Conservation (phyloP, 2,113 vertebrate species). For the Dromas ardeola region DNA sequence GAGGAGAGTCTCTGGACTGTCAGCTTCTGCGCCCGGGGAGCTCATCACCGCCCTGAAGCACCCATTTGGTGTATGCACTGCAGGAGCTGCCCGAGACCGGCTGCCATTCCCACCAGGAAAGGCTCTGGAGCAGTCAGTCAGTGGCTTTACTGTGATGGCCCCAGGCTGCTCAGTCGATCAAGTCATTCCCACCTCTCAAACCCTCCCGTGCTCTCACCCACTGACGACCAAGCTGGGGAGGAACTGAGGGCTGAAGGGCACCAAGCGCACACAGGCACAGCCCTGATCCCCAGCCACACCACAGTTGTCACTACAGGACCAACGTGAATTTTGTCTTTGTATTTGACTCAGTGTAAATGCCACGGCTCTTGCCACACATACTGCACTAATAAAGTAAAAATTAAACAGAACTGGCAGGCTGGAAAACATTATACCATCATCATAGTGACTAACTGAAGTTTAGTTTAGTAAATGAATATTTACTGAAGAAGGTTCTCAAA, state of each 20-base stretch:
- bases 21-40: background rate
- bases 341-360: background rate
- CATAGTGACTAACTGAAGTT: background rate
- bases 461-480: background rate
- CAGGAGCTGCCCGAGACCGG: background rate
- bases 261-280: accelerated
- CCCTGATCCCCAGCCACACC: background rate
- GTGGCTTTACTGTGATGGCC: background rate
- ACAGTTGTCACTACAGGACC: accelerated
- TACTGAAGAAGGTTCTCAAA: background rate
- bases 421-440: background rate
- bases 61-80: accelerated
- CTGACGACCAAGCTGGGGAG: background rate
- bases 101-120: background rate
- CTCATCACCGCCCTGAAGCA: accelerated
- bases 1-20: background rate
- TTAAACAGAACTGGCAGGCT: background rate
- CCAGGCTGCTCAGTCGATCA: background rate
- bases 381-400: background rate
- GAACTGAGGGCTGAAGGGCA: too few relatives aligned
- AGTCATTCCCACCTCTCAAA: background rate
- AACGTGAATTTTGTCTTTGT: background rate
- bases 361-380: background rate
- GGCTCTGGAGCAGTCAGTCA: background rate
- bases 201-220: background rate